These are phyloP conservation scores for Callyntrura guangdongensis DNA, from an alignment of 2,888 invertebrate species.

Conservation along the genomic window DNA sequence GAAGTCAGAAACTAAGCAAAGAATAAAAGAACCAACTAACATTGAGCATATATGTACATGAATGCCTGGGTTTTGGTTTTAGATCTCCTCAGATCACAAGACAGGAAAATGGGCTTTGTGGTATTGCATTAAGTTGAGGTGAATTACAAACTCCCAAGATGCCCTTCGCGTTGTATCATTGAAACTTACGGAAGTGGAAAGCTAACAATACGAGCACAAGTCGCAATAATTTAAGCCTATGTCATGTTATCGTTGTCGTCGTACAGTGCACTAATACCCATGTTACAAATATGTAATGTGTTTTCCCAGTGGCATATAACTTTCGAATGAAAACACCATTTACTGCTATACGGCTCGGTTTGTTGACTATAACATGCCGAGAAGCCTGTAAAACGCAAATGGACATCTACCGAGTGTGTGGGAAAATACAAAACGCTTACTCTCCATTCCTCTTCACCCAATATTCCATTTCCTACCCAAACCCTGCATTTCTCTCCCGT, in stretches of 20 bases:
- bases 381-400: no score
- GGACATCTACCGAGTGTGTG: no score
- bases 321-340: no score
- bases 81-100: neutral
- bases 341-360: no score
- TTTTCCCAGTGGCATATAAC: no score
- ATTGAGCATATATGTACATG: neutral
- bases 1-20: neutral
- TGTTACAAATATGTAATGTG: no score
- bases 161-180: neutral
- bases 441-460: no score
- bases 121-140: neutral
- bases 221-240: neutral
- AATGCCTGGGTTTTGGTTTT: neutral
- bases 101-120: neutral
- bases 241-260: neutral
- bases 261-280: no score
- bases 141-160: neutral
- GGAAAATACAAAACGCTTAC: no score
- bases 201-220: neutral
- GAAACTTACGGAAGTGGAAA: conserved; percentile 5
- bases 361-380: no score
- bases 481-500: no score
- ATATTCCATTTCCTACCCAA: no score
- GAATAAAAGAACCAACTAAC: neutral